Conservation (phyloP, 2,797 vertebrate genomes). For the Diceros bicornis region DNA sequence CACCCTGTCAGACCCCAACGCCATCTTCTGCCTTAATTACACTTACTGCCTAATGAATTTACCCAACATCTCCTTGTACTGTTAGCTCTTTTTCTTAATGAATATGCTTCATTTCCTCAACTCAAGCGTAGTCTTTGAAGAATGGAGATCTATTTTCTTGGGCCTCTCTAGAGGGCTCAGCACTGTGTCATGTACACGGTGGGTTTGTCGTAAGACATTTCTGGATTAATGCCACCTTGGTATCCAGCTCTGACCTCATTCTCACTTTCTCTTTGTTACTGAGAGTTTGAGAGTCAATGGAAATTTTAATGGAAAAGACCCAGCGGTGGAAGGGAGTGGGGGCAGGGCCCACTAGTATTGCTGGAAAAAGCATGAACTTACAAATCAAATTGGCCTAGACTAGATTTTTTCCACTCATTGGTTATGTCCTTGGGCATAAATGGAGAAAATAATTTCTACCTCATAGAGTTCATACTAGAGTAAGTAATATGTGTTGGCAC, state of each 20-base stretch:
- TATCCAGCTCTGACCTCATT: not conserved
- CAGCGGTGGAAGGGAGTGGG: not conserved
- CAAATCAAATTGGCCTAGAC: not conserved
- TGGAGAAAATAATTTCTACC: slow-evolving; percentile 9
- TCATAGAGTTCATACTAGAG: not conserved
- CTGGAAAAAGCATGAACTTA: slow-evolving; percentile 44
- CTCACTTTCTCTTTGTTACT: slow-evolving; percentile 17
- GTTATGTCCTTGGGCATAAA: slow-evolving; percentile 24
- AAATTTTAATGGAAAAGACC: slow-evolving; percentile 7
- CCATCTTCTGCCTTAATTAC: not conserved
- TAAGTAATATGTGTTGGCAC: not conserved
- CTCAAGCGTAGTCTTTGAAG: not conserved
- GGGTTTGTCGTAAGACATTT: not conserved
- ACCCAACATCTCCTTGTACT: not conserved
- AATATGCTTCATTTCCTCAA: not conserved
- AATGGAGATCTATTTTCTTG: not conserved
- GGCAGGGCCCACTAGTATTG: not conserved
- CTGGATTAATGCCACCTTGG: not conserved
- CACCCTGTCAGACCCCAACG: not conserved
- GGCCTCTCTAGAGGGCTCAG: not conserved
- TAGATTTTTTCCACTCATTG: slow-evolving; percentile 38
- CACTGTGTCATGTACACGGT: not conserved
- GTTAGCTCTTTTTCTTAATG: not conserved
- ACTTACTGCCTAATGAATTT: not conserved
- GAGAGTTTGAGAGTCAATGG: not conserved